Evolutionary conservation across 30 jellyfish, hydroid and myxozoan species (phyloP).

Genomic region (Pelagia noctiluca): DNA sequence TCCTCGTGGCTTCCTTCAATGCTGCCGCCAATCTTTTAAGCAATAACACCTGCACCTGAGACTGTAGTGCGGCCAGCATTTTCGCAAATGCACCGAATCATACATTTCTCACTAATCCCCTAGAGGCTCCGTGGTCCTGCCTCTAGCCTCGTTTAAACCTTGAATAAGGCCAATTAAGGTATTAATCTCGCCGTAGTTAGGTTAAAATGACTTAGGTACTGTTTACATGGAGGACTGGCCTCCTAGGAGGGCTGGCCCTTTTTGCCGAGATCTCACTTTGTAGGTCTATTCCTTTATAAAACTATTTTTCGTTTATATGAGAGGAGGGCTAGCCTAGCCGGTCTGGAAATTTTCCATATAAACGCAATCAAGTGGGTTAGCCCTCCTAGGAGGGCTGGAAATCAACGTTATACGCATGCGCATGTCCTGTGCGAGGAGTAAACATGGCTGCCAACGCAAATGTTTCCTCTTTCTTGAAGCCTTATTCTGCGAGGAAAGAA

Average conservation of each 20-base stretch:
- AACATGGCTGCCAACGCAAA: conserved; percentile 36
- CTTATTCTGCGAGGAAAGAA: conserved; percentile 25
- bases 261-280: conserved; percentile 38
- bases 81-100: no score
- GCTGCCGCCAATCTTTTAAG: no score
- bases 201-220: no score
- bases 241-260: conserved; percentile 31
- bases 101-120: no score
- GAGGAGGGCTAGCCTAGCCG: conserved; percentile 1
- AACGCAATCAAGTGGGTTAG: conserved; percentile 40
- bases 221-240: conserved; percentile 12
- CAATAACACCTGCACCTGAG: no score
- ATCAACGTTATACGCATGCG: conserved; percentile 12
- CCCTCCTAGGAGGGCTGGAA: conserved; percentile 34
- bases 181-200: no score
- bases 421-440: not conserved
- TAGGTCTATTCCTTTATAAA: not conserved
- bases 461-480: not conserved
- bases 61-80: no score
- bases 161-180: no score
- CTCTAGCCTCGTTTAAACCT: no score
- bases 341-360: conserved; percentile 25
- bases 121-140: no score
- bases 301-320: not conserved
- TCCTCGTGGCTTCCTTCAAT: no score